A percentile compares a stretch with the other conserved stretches of the same genome.
Evolutionary conservation across 2,888 invertebrate genomes (phyloP).

Genomic region (Ceratothoa steindachneri): DNA sequence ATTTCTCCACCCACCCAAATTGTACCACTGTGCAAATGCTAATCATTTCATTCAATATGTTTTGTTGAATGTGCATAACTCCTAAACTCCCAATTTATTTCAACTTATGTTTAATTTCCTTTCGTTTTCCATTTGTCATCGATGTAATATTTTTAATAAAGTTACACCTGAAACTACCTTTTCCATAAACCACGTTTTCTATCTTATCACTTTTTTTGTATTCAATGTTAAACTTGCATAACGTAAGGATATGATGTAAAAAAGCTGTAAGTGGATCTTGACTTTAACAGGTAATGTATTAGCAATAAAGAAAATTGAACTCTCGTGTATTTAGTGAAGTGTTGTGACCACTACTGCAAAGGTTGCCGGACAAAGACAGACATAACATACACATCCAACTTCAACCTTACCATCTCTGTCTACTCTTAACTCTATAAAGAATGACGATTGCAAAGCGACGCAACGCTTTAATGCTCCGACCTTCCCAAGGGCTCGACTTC

Average conservation of each 20-base stretch:
- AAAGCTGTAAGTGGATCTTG: not conserved
- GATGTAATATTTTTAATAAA: not conserved
- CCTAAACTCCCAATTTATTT: too few species aligned
- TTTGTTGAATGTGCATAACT: not conserved
- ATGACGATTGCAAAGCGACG: too few species aligned
- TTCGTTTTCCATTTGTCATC: conserved; percentile 2
- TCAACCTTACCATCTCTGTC: not conserved
- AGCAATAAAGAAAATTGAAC: not conserved
- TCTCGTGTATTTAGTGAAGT: too few species aligned
- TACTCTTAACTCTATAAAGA: not conserved
- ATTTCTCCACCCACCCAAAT: too few species aligned
- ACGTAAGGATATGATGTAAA: not conserved
- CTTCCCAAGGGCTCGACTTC: conserved; percentile 36
- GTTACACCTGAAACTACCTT: conserved; percentile 6
- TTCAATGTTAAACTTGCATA: not conserved
- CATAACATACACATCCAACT: not conserved
- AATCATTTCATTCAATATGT: too few species aligned
- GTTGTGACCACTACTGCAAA: not conserved
- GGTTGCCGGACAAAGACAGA: conserved; percentile 12
- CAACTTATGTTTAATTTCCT: not conserved
- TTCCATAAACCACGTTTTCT: not conserved
- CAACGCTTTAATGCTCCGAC: conserved; percentile 2
- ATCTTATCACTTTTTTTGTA: not conserved
- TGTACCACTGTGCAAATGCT: too few species aligned
- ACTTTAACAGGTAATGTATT: not conserved